Percentiles rank a stretch among this genome's conserved stretches.
Conservation (phyloP, 1,140 invertebrate species). For the Galendromus occidentalis region DNA sequence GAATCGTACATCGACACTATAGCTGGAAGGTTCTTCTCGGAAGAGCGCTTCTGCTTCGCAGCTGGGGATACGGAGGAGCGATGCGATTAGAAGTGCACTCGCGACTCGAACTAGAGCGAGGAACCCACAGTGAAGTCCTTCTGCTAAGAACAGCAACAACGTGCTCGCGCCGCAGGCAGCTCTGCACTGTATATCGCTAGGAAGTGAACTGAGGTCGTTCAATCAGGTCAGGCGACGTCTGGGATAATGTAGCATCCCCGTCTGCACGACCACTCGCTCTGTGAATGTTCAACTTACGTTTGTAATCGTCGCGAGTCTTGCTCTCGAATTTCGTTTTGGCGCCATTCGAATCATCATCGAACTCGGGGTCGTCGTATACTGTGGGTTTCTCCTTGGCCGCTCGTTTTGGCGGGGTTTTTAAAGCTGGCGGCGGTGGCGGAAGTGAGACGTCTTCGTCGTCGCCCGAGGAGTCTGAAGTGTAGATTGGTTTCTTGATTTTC, state of each 20-base stretch:
- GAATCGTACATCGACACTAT: conserved; percentile 9
- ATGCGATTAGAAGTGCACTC: too few species aligned
- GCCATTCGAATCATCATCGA: conserved; percentile 9
- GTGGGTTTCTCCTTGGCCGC: conserved; percentile 12
- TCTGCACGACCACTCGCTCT: too few species aligned
- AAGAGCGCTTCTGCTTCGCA: neutral
- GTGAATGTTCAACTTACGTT: neutral
- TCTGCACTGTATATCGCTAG: too few species aligned
- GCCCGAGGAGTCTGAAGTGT: conserved; percentile 3
- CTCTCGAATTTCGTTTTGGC: conserved; percentile 5
- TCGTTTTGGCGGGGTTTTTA: conserved; percentile 13
- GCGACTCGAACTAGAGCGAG: too few species aligned
- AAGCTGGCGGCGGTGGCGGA: neutral
- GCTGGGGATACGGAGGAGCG: neutral
- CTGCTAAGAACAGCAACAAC: too few species aligned
- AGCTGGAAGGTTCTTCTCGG: neutral
- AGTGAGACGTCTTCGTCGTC: neutral
- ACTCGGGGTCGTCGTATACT: conserved; percentile 15
- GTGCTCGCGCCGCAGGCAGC: too few species aligned
- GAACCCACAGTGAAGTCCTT: too few species aligned
- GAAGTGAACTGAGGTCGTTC: too few species aligned
- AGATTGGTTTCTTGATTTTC: neutral
- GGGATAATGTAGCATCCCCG: too few species aligned
- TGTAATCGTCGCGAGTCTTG: conserved; percentile 1
- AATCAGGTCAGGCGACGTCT: too few species aligned